Evolutionary conservation across 2,797 vertebrate genomes (phyloP).

Genomic region (Sebastes oblongus): DNA sequence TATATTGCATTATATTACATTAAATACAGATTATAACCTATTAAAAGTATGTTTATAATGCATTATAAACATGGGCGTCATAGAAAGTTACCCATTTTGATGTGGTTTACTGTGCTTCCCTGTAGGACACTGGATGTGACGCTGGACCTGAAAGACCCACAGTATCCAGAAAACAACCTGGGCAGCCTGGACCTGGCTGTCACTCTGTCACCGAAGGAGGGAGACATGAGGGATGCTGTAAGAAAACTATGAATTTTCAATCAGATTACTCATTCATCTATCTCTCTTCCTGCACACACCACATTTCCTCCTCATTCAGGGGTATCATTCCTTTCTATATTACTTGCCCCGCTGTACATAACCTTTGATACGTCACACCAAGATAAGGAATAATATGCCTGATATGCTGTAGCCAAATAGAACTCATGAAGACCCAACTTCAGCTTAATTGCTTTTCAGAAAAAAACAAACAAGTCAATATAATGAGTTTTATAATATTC

Average conservation of each 20-base stretch:
- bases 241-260: constrained; percentile 58
- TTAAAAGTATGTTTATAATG: too few species aligned
- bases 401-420: not conserved
- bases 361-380: not conserved
- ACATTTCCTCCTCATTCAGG: not conserved
- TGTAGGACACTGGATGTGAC: constrained; percentile 87
- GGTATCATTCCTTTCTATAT: not conserved
- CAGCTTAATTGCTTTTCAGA: not conserved
- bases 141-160: constrained; percentile 90
- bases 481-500: not conserved
- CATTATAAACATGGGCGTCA: too few species aligned
- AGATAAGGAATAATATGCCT: not conserved
- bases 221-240: constrained; percentile 87
- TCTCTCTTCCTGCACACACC: not conserved
- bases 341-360: not conserved
- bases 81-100: not conserved
- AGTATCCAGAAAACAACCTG: constrained; percentile 90
- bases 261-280: constrained; percentile 6
- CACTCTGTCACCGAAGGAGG: constrained; percentile 87
- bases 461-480: not conserved
- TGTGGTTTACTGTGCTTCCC: constrained; percentile 13
- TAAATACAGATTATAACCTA: too few species aligned
- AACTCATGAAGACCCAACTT: not conserved
- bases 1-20: too few species aligned
- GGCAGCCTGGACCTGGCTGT: constrained; percentile 88